A percentile compares a stretch with the other conserved stretches of the same genome.
phyloP scores from a whole-genome alignment of 2,888 invertebrate genomes.

The Erebia aethiops region DNA sequence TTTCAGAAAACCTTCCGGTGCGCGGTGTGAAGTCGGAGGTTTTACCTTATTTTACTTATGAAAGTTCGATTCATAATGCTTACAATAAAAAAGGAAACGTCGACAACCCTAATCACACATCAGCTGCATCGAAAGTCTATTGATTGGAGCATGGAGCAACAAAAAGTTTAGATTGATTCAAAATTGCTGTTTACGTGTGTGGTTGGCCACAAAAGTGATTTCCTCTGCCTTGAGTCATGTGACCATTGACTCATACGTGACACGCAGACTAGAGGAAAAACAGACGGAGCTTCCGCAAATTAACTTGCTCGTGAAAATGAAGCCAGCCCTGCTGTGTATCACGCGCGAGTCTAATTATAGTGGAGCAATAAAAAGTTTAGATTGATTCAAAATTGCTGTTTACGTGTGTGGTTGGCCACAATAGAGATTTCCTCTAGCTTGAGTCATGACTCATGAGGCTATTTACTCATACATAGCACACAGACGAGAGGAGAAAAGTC shows the following conservation, averaged over 20 bases:
- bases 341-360: no score
- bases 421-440: conserved; percentile 47
- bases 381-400: conserved; percentile 47
- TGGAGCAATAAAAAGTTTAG: no score
- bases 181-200: conserved; percentile 70
- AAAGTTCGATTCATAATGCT: no score
- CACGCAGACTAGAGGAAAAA: conserved; percentile 26
- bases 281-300: not conserved
- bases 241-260: conserved; percentile 63
- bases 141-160: conserved; percentile 46
- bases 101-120: conserved; percentile 41
- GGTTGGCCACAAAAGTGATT: conserved; percentile 60
- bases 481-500: not conserved
- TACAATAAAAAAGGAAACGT: not conserved
- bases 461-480: conserved; percentile 64
- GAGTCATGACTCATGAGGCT: conserved; percentile 48
- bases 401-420: conserved; percentile 69
- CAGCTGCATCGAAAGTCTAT: conserved; percentile 48
- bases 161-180: conserved; percentile 67
- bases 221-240: conserved; percentile 48
- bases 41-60: no score
- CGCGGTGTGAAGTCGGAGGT: no score
- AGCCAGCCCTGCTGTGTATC: no score
- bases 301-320: no score
- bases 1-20: no score